Conservation (phyloP, 1,140 invertebrate genomes). For the Drosophila murphyi region DNA sequence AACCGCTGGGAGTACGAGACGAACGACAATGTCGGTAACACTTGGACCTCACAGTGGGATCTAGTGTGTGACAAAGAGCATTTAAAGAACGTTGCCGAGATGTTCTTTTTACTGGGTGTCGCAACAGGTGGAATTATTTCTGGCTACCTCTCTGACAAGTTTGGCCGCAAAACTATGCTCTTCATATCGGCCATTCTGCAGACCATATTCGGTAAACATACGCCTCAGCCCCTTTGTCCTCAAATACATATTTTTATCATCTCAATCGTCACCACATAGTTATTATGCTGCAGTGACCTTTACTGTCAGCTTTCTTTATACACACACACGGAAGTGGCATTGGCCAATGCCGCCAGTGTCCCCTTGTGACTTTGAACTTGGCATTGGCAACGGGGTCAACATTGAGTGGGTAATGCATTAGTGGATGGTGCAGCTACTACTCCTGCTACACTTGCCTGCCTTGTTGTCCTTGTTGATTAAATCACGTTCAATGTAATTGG, state of each 20-base stretch:
- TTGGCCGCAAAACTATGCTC: conserved; percentile 90
- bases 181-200: conserved; percentile 89
- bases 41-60: conserved; percentile 88
- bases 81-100: conserved; percentile 88
- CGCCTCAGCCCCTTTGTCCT: neutral
- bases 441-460: conserved; percentile 38
- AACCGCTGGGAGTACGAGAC: conserved; percentile 88
- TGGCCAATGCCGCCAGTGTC: conserved; percentile 60
- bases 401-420: conserved; percentile 37
- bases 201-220: conserved; percentile 86
- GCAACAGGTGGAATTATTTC: conserved; percentile 89
- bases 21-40: conserved; percentile 86
- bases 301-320: conserved; percentile 22
- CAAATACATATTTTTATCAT: conserved; percentile 10
- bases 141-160: conserved; percentile 90
- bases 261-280: conserved; percentile 11
- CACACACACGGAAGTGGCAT: conserved; percentile 55
- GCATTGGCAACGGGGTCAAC: conserved; percentile 38
- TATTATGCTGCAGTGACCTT: conserved; percentile 40
- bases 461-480: conserved; percentile 78
- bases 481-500: conserved; percentile 74
- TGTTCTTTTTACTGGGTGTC: conserved; percentile 89
- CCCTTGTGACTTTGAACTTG: conserved; percentile 57
- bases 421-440: conserved; percentile 18
- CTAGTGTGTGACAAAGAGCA: conserved; percentile 88